Evolutionary conservation across 2,113 vertebrate species (phyloP).

Genomic region (Takifugu bimaculatus): DNA sequence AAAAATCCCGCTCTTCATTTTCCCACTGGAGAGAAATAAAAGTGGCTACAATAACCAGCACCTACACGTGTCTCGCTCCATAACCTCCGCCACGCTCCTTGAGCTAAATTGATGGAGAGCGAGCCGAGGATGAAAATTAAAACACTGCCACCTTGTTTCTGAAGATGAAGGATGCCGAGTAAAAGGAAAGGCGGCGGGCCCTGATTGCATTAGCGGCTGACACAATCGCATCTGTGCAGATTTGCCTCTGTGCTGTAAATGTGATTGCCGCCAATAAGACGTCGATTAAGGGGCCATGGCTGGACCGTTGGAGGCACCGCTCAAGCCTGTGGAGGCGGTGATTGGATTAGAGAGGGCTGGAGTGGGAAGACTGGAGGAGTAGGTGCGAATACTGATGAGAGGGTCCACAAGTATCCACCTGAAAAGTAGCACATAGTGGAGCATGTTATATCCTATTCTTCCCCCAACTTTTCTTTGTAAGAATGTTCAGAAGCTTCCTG

Average conservation of each 20-base stretch:
- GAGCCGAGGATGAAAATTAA: constrained; percentile 94
- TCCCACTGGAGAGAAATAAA: constrained; percentile 64
- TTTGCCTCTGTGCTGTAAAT: constrained; percentile 91
- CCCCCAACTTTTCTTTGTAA: not conserved
- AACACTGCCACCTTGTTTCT: constrained; percentile 82
- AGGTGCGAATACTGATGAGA: constrained; percentile 75
- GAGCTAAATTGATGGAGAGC: constrained; percentile 72
- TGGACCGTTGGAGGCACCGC: constrained; percentile 59
- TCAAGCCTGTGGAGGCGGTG: constrained; percentile 58
- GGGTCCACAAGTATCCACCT: constrained; percentile 27
- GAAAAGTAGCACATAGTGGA: constrained; percentile 36
- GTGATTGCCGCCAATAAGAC: constrained; percentile 94
- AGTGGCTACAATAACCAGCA: constrained; percentile 64
- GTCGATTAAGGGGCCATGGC: constrained; percentile 81
- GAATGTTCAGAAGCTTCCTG: not conserved
- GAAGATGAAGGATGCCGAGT: constrained; percentile 80
- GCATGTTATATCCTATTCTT: constrained; percentile 10
- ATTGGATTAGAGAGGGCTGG: constrained; percentile 58
- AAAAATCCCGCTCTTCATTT: constrained; percentile 45
- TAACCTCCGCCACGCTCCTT: constrained; percentile 55
- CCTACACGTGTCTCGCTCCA: constrained; percentile 71
- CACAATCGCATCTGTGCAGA: constrained; percentile 95
- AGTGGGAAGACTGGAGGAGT: constrained; percentile 71
- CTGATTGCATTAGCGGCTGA: constrained; percentile 86
- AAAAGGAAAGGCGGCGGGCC: constrained; percentile 76